A percentile compares a stretch with the other conserved stretches of the same genome.
phyloP scores from a whole-genome alignment of 2,113 vertebrate species.

The Toxostoma redivivum region DNA sequence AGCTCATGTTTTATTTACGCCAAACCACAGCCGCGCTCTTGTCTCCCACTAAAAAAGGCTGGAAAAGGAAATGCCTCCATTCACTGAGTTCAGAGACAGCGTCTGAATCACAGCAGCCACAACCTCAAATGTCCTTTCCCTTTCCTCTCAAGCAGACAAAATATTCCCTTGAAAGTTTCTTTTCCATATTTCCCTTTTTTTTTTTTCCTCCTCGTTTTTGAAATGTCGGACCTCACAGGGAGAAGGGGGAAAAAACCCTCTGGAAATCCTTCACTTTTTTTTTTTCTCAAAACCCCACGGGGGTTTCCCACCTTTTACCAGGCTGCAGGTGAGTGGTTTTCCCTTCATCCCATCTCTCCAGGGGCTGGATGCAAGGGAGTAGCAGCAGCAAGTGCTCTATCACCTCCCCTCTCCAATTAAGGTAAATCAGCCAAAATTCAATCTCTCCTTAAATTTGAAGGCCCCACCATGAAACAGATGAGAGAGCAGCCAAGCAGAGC shows the following conservation, averaged over 20 bases:
- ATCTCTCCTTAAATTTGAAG: neutral
- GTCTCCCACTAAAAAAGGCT: rapidly evolving
- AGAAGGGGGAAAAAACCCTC: neutral
- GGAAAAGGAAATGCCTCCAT: neutral
- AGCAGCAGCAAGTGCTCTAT: neutral
- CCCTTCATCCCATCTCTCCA: neutral
- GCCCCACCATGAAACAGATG: neutral
- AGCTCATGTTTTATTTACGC: neutral
- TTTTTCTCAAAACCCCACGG: neutral
- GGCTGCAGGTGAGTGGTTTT: neutral
- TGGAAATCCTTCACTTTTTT: neutral
- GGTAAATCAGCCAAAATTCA: neutral
- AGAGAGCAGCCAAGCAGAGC: neutral
- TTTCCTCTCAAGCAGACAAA: neutral
- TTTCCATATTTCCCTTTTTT: rapidly evolving
- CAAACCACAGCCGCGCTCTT: neutral
- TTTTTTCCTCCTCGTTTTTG: neutral
- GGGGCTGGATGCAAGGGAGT: neutral
- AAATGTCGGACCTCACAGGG: neutral
- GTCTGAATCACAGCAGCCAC: neutral
- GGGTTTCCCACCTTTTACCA: neutral
- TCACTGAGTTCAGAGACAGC: neutral
- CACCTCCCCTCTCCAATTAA: neutral
- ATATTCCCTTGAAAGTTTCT: neutral
- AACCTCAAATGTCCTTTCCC: neutral